These are phyloP conservation scores for Diplodus sargus DNA, from an alignment of 2,797 vertebrate genomes.

Conservation along the genomic window DNA sequence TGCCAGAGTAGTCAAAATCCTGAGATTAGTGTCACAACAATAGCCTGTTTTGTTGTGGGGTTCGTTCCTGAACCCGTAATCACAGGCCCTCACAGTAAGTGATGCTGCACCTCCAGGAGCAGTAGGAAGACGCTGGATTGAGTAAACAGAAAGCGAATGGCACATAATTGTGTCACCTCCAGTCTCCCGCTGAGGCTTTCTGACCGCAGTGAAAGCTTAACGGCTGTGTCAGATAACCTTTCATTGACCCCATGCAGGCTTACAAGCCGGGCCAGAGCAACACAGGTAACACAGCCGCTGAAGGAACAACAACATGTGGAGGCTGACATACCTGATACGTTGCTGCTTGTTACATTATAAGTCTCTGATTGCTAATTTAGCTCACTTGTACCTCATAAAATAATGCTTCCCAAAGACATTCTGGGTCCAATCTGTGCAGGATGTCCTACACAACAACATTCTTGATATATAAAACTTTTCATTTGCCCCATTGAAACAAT, in stretches of 20 bases:
- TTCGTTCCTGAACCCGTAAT: conserved; percentile 67
- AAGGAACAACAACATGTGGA: conserved; percentile 16
- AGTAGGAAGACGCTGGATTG: conserved; percentile 59
- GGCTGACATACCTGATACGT: background rate
- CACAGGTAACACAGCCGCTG: conserved; percentile 9
- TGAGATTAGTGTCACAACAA: conserved; percentile 66
- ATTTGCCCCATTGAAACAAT: background rate
- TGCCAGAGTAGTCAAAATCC: conserved; percentile 51
- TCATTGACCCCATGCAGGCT: conserved; percentile 45
- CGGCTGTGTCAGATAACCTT: conserved; percentile 33
- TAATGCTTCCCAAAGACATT: background rate
- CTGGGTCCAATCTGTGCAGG: no score
- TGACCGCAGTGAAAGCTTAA: conserved; percentile 54
- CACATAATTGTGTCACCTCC: conserved; percentile 82
- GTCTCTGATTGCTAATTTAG: background rate
- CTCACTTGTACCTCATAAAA: background rate
- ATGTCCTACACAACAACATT: no score
- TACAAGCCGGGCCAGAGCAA: background rate
- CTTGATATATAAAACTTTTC: background rate
- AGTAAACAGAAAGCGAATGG: conserved; percentile 80
- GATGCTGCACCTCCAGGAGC: conserved; percentile 45
- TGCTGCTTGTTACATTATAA: background rate
- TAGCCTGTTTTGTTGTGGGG: conserved; percentile 53
- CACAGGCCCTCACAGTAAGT: conserved; percentile 47
- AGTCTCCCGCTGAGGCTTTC: conserved; percentile 87